Percentiles rank a stretch among this genome's conserved stretches.
Conservation (phyloP, 1,140 invertebrate species). For the Globodera rostochiensis region DNA sequence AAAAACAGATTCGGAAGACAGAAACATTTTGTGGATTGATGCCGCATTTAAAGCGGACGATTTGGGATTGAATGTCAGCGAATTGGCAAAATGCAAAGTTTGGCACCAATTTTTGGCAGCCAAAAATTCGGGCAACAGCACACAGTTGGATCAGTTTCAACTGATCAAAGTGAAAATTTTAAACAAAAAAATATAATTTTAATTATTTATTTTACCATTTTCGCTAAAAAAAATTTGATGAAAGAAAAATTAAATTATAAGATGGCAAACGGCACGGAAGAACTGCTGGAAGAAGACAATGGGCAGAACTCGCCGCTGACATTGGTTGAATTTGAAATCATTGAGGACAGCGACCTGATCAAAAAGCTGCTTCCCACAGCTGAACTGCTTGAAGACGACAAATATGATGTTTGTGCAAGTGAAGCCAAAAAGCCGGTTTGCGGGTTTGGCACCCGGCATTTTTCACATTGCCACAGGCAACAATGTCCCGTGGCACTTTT, state of each 20-base stretch:
- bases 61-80: conserved; percentile 52
- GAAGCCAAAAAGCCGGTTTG: too few species aligned
- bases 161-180: conserved; percentile 14
- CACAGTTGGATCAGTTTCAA: background rate
- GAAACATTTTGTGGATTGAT: conserved; percentile 54
- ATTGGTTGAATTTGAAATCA: conserved; percentile 43
- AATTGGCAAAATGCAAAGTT: conserved; percentile 45
- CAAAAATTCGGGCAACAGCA: conserved; percentile 27
- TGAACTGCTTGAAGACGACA: conserved; percentile 41
- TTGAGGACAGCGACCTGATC: conserved; percentile 35
- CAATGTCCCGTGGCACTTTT: too few species aligned
- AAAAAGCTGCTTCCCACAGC: conserved; percentile 28
- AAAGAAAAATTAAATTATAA: background rate
- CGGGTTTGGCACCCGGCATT: too few species aligned
- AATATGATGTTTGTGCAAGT: conserved; percentile 15
- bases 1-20: conserved; percentile 7
- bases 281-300: conserved; percentile 17
- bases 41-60: conserved; percentile 60
- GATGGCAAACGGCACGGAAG: conserved; percentile 31
- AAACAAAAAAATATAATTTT: background rate
- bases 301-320: conserved; percentile 1
- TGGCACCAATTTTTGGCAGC: conserved; percentile 56
- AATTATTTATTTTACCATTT: background rate
- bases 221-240: background rate
- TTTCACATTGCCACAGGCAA: too few species aligned